Evolutionary conservation across 2,113 vertebrate genomes (phyloP).

Genomic region (Bettongia penicillata): DNA sequence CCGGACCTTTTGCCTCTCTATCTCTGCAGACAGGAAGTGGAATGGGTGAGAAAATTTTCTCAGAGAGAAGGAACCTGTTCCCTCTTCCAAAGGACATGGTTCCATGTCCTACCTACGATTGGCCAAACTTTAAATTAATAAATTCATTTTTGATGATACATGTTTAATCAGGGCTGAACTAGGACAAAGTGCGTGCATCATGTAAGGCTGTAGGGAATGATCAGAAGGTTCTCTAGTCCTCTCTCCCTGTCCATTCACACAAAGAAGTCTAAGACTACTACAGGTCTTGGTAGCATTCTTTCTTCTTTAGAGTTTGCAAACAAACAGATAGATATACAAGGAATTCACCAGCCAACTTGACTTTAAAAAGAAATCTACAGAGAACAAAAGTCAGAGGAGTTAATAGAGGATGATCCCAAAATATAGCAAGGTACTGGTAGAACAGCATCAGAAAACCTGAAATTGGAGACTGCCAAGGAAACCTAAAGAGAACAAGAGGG

Average conservation of each 20-base stretch:
- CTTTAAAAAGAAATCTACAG: not conserved
- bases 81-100: not conserved
- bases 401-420: not conserved
- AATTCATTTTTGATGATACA: not conserved
- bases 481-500: not conserved
- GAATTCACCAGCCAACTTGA: not conserved
- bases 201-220: not conserved
- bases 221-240: not conserved
- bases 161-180: not conserved
- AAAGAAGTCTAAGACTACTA: not conserved
- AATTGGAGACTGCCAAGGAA: not conserved
- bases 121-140: not conserved
- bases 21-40: not conserved
- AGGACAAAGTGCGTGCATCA: not conserved
- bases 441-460: not conserved
- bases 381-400: not conserved
- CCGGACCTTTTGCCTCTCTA: slow-evolving; percentile 17
- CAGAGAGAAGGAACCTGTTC: not conserved
- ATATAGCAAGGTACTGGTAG: not conserved
- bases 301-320: not conserved
- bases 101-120: not conserved
- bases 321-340: not conserved
- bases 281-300: not conserved
- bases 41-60: not conserved
- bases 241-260: not conserved